Evolutionary conservation across 2,797 vertebrate species (phyloP).

Genomic region (Diplodus puntazzo): DNA sequence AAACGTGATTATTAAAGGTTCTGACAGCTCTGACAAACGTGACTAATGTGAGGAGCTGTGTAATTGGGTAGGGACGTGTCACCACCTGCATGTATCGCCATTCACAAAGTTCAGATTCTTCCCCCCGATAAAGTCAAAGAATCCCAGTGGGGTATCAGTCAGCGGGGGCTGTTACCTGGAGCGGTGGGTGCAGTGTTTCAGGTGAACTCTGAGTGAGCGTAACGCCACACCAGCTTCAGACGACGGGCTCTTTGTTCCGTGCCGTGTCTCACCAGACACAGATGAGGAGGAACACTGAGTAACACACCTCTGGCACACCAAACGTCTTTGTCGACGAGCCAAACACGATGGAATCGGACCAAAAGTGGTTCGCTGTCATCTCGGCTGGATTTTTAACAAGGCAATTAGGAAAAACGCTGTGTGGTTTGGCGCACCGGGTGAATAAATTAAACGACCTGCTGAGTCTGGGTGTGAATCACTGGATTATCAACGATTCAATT

Average conservation of each 20-base stretch:
- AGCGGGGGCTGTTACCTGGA: conserved; percentile 78
- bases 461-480: conserved; percentile 1
- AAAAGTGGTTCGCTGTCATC: conserved; percentile 41
- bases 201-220: conserved; percentile 83
- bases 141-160: conserved; percentile 72
- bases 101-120: conserved; percentile 79
- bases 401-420: conserved; percentile 61
- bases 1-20: conserved; percentile 14
- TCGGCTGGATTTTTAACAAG: conserved; percentile 23
- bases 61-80: conserved; percentile 74
- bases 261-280: conserved; percentile 74
- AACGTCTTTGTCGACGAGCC: conserved; percentile 50
- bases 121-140: conserved; percentile 73
- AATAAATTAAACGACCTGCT: conserved; percentile 42
- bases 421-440: conserved; percentile 58
- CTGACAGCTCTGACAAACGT: conserved; percentile 49
- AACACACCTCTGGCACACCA: conserved; percentile 62
- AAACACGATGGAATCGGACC: conserved; percentile 48
- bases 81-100: conserved; percentile 76
- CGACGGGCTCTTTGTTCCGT: conserved; percentile 78
- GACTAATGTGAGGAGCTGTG: conserved; percentile 61
- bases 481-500: conserved; percentile 11
- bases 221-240: conserved; percentile 83
- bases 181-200: conserved; percentile 85
- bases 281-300: conserved; percentile 47